Conservation (phyloP, 2,797 vertebrate species). For the Enteromius radiatus region DNA sequence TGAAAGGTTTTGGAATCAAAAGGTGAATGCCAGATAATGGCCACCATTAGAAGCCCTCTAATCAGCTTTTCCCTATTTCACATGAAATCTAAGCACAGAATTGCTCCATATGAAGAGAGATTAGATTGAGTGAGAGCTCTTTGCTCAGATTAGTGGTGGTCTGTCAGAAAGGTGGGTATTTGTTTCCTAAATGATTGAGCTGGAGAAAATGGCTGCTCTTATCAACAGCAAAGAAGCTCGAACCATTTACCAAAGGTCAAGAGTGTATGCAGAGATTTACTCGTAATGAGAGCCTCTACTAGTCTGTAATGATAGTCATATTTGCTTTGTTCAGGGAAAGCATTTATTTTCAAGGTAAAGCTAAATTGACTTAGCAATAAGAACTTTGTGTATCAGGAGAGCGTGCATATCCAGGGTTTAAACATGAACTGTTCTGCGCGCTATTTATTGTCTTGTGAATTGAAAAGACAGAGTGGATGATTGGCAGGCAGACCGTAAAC, state of each 20-base stretch:
- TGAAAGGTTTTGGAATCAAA: not conserved
- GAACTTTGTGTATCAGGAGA: not conserved
- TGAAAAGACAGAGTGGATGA: conserved; percentile 4
- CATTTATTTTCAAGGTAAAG: conserved; percentile 19
- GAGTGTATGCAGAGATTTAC: conserved; percentile 11
- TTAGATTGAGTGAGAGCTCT: conserved; percentile 20
- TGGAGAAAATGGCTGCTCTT: conserved; percentile 47
- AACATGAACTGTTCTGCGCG: not conserved
- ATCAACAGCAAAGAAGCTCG: conserved; percentile 41
- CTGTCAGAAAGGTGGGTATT: conserved; percentile 43
- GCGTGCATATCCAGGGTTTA: not conserved
- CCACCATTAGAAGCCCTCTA: conserved; percentile 30
- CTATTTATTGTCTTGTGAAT: conserved; percentile 6
- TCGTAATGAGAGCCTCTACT: not conserved
- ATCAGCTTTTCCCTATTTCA: conserved; percentile 51
- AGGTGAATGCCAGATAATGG: conserved; percentile 12
- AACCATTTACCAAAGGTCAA: conserved; percentile 31
- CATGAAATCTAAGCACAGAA: conserved; percentile 4
- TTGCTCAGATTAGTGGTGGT: conserved; percentile 41
- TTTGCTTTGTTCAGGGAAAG: not conserved
- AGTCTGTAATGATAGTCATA: conserved; percentile 4
- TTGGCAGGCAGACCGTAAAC: conserved; percentile 32
- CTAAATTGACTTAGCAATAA: not conserved
- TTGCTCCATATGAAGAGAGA: conserved; percentile 25
- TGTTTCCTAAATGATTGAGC: conserved; percentile 52